Evolutionary conservation across 2,113 vertebrate genomes (phyloP).

Genomic region (Lepus europaeus): DNA sequence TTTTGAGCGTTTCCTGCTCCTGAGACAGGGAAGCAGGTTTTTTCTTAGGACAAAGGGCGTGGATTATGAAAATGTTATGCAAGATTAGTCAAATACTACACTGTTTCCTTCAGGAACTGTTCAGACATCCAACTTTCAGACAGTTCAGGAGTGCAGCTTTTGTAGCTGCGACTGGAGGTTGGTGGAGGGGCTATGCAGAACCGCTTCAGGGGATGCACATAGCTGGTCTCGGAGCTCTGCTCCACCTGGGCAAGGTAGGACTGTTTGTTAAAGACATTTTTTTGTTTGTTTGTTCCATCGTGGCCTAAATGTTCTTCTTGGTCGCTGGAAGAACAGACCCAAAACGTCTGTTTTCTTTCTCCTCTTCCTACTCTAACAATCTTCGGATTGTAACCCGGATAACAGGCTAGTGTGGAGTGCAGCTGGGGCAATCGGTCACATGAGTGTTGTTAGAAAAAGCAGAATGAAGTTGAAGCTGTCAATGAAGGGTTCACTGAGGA

Average conservation of each 20-base stretch:
- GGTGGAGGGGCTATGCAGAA: background rate
- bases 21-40: slow-evolving; percentile 75
- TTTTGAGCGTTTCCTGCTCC: slow-evolving; percentile 55
- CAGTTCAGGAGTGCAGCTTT: background rate
- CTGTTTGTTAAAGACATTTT: background rate
- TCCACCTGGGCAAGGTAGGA: slow-evolving; percentile 63
- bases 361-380: background rate
- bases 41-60: slow-evolving; percentile 61
- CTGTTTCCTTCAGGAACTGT: slow-evolving; percentile 57
- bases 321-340: background rate
- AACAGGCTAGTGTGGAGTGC: background rate
- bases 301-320: background rate
- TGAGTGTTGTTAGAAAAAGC: background rate
- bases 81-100: slow-evolving; percentile 84
- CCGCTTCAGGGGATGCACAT: background rate
- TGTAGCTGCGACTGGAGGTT: background rate
- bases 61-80: slow-evolving; percentile 86
- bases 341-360: background rate
- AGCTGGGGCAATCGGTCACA: background rate
- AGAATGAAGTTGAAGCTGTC: background rate
- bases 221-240: background rate
- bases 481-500: background rate
- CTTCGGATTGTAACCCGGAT: background rate
- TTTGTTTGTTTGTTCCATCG: background rate
- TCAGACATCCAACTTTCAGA: background rate